These are phyloP conservation scores for Euphonia xanthogaster DNA, from an alignment of 2,797 vertebrate genomes.

Conservation along the genomic window DNA sequence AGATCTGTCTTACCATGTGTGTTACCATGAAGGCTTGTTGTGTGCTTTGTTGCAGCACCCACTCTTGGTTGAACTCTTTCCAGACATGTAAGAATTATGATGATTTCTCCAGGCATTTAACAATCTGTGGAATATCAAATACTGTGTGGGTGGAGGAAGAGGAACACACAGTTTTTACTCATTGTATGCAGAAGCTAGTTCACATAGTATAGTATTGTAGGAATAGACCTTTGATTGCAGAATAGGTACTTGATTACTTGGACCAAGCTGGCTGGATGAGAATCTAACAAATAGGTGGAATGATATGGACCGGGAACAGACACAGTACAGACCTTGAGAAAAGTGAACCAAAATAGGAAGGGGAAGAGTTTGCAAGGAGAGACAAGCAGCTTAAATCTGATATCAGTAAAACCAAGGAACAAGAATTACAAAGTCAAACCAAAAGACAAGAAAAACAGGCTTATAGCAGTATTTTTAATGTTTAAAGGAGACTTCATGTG, in stretches of 20 bases:
- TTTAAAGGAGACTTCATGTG: constrained; percentile 11
- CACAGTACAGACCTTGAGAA: background rate
- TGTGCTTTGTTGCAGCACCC: background rate
- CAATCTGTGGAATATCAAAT: background rate
- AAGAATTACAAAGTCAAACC: background rate
- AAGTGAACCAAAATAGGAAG: background rate
- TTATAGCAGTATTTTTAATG: background rate
- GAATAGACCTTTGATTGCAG: background rate
- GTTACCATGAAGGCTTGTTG: background rate
- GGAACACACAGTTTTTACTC: background rate
- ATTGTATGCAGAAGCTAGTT: background rate
- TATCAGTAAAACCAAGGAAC: background rate
- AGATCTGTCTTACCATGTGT: background rate
- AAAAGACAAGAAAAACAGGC: background rate
- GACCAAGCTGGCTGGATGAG: background rate
- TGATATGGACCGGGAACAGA: background rate
- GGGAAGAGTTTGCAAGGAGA: background rate
- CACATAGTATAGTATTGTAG: background rate
- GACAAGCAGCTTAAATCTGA: background rate
- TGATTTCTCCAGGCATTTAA: background rate
- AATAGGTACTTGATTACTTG: background rate
- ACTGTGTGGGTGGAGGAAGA: background rate
- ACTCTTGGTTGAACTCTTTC: background rate
- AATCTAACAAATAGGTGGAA: background rate
- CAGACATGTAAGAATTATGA: background rate